Base-by-base conservation (phyloP, 2,113 vertebrate species). In the Acrocephalus kingi region DNA sequence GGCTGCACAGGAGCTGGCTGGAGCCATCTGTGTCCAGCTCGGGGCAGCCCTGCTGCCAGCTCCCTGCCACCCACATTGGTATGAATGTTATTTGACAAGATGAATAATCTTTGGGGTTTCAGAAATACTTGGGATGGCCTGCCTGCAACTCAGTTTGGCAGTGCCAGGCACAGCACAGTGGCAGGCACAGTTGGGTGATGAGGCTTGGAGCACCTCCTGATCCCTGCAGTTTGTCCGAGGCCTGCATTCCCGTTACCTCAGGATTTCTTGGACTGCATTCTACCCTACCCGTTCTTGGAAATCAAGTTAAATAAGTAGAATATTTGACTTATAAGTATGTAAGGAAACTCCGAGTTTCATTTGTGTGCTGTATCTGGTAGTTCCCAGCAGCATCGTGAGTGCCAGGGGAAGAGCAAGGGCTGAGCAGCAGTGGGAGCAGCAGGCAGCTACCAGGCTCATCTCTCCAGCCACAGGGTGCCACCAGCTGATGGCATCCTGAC, bases 381-480 rank as follows among this genome's bases (percentile, higher is more conserved):
- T 45, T 79, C 21, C 2, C 16, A 68, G 15, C 15, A n/a, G 79
- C 16, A 3, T 35, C 19, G 31, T 13, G 58, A 64, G 25, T 21
- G 18, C 3, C 22, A 9, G 2, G 56, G 58, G 17, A 23, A 14
- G 45, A 49, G 48, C 0, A 1, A 37, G 82, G 48, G 43, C 43
- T 58, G n/a, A 28, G 75, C 58, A 28, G 76, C 52, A n/a, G 64
- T 16, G 10, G 17, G 45, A 75, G 82, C 67, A 23, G 35, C 13
- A 59, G 15, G 6, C 35, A 81, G 56, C 27, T 35, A 21, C 51
- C 30, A 64, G 61, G 25, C 24, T 5, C 14, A 45, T 31, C 45
- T n/a, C 81, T 73, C 5, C 77, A 93, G 73, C 97, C 97, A 97
- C 80, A 71, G 94, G 97, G 96, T 97, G 97, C 96, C 93, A 84